Conservation (phyloP, 1,140 invertebrate genomes). For the Acyrthosiphon pisum region DNA sequence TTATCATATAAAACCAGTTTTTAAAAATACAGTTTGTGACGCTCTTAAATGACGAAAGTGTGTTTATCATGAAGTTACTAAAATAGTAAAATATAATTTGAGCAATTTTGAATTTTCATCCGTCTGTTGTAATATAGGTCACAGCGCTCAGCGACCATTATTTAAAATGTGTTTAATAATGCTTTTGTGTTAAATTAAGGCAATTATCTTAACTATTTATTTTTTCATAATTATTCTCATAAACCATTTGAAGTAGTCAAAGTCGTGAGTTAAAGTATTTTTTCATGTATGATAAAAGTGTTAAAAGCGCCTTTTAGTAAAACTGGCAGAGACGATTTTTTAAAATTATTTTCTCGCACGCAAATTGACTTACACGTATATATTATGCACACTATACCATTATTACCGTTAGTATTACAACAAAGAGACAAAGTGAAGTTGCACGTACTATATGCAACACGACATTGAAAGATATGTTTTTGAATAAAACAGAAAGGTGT, state of each 20-base stretch:
- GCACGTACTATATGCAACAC: not conserved
- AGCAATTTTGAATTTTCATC: not conserved
- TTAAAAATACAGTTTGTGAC: not conserved
- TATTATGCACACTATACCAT: not conserved
- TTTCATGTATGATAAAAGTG: not conserved
- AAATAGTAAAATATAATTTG: not conserved
- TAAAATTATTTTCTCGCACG: not conserved
- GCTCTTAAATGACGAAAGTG: not conserved
- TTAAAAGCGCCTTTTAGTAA: conserved; percentile 2
- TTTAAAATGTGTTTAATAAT: conserved; percentile 8
- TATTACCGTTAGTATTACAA: not conserved
- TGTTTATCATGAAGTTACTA: not conserved
- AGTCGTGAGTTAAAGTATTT: not conserved
- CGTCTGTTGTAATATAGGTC: not conserved
- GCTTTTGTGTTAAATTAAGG: not conserved
- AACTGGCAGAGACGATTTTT: not conserved
- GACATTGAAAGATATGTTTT: conserved; percentile 26
- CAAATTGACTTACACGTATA: not conserved
- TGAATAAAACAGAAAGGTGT: not conserved
- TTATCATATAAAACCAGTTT: not conserved
- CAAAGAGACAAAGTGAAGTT: not conserved
- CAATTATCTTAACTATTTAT: conserved; percentile 5
- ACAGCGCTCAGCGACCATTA: not conserved
- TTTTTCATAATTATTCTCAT: not conserved
- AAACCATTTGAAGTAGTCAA: not conserved